Conservation (phyloP, 2,888 invertebrate species). For the Pecten maximus region DNA sequence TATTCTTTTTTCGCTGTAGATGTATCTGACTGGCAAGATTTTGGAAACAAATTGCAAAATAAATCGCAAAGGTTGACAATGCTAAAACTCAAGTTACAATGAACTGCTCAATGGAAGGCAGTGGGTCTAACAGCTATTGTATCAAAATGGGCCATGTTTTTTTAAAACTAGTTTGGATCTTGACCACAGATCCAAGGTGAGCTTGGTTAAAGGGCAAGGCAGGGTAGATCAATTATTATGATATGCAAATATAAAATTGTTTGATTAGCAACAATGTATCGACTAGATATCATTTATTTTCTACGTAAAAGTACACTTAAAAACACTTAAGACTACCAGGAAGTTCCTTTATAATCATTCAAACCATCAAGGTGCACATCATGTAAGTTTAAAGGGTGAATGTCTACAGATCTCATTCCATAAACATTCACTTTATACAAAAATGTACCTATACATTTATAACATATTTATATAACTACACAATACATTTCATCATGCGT, state of each 20-base stretch:
- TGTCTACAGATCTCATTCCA: neutral
- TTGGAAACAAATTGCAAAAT: constrained; percentile 26
- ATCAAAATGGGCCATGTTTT: neutral
- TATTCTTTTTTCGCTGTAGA: neutral
- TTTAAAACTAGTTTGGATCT: neutral
- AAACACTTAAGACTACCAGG: neutral
- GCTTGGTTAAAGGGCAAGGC: neutral
- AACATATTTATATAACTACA: neutral
- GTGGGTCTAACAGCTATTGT: neutral
- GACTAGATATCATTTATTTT: constrained; percentile 23
- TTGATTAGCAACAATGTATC: constrained; percentile 20
- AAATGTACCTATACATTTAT: neutral
- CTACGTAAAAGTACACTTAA: constrained; percentile 31
- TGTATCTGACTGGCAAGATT: constrained; percentile 2
- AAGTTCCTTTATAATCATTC: neutral
- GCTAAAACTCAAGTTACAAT: neutral
- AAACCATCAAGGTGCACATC: neutral
- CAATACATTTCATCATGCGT: neutral
- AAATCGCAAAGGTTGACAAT: neutral
- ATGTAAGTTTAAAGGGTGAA: neutral
- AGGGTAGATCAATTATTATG: constrained; percentile 11
- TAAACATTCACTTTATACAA: neutral
- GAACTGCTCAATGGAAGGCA: neutral
- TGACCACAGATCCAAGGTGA: neutral
- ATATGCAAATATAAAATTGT: constrained; percentile 32